A percentile compares a stretch with the other conserved stretches of the same genome.
Evolutionary conservation across 1,140 invertebrate species (phyloP).

Genomic region (Limonius californicus): DNA sequence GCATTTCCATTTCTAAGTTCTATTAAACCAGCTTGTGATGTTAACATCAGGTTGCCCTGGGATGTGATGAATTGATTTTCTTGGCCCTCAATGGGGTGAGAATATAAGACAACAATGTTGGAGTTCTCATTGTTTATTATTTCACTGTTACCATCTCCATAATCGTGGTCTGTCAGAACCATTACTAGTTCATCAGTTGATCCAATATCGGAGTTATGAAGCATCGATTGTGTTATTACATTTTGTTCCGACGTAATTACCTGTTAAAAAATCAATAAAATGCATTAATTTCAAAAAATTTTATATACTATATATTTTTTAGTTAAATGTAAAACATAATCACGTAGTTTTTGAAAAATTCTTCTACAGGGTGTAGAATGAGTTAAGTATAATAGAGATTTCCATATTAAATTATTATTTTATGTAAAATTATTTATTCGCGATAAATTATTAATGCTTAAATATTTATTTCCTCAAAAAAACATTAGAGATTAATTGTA

Average conservation of each 20-base stretch:
- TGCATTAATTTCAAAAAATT: too few relatives aligned
- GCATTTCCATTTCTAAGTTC: slow-evolving; percentile 41
- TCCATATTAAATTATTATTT: too few relatives aligned
- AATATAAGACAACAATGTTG: slow-evolving; percentile 60
- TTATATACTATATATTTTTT: too few relatives aligned
- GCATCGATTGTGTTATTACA: slow-evolving; percentile 16
- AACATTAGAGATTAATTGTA: too few relatives aligned
- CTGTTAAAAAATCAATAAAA: neutral
- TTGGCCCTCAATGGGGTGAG: slow-evolving; percentile 53
- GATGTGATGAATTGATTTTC: slow-evolving; percentile 50
- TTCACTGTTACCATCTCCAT: slow-evolving; percentile 41
- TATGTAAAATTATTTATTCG: too few relatives aligned
- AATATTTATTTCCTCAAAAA: too few relatives aligned
- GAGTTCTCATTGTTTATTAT: slow-evolving; percentile 50
- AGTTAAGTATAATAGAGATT: too few relatives aligned
- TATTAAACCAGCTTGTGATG: slow-evolving; percentile 52
- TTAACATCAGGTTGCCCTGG: slow-evolving; percentile 51
- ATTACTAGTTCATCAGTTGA: slow-evolving; percentile 47
- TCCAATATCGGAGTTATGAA: slow-evolving; percentile 32
- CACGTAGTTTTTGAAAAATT: too few relatives aligned
- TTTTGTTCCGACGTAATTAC: slow-evolving; percentile 22
- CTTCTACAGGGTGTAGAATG: too few relatives aligned
- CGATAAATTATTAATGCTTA: too few relatives aligned
- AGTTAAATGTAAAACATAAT: too few relatives aligned
- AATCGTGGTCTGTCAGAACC: slow-evolving; percentile 47